phyloP scores from a whole-genome alignment of 2,113 vertebrate species.

The Gorsachius goisagi region DNA sequence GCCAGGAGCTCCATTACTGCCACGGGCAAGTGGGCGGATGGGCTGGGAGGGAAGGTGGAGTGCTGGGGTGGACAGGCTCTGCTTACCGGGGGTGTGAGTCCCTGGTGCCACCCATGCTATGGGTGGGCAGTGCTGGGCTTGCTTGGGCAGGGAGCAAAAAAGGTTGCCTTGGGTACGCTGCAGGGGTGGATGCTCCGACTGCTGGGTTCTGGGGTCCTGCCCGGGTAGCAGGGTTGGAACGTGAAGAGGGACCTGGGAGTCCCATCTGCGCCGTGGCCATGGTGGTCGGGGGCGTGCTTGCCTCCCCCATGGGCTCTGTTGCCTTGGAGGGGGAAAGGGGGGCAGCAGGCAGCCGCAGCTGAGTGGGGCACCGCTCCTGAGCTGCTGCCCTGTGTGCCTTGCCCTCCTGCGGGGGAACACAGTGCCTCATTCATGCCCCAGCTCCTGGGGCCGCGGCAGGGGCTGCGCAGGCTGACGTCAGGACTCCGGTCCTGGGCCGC shows the following conservation, averaged over 20 bases:
- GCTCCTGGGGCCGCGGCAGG: not conserved
- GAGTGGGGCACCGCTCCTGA: not conserved
- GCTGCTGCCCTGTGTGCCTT: not conserved
- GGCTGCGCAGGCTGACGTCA: not conserved
- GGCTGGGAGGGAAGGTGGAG: not conserved
- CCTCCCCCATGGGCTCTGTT: fast-evolving
- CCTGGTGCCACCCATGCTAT: not conserved
- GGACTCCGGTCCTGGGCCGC: fast-evolving
- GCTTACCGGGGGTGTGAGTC: fast-evolving
- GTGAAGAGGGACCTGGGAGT: not conserved
- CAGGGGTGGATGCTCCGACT: not conserved
- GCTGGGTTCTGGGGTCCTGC: not conserved
- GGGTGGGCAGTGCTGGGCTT: not conserved
- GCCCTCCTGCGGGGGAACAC: not conserved
- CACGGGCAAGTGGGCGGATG: fast-evolving
- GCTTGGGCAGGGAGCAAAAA: not conserved
- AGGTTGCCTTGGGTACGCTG: not conserved
- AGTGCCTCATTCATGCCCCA: not conserved
- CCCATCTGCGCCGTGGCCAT: fast-evolving
- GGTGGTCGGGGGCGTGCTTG: fast-evolving
- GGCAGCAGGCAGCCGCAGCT: not conserved
- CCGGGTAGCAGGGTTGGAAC: fast-evolving
- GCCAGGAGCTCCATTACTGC: constrained; percentile 62
- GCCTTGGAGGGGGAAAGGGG: not conserved
- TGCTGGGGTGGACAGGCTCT: not conserved